These are phyloP conservation scores for Romanogobio albipinnatus DNA, from an alignment of 2,113 vertebrate genomes.

Conservation along the genomic window DNA sequence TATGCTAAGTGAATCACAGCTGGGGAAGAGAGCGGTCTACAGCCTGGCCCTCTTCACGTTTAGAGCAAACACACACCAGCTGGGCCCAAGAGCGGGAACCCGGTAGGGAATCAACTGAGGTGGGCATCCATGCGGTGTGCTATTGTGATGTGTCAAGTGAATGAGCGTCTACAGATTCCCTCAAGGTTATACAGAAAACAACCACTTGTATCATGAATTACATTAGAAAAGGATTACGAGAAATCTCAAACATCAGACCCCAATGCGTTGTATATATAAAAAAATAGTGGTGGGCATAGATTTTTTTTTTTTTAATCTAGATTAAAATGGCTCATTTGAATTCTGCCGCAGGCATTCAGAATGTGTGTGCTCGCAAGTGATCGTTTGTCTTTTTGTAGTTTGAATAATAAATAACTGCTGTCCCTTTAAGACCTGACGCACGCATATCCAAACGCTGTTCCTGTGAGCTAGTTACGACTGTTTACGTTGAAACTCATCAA, in stretches of 20 bases:
- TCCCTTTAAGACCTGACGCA: no score
- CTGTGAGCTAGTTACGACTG: no score
- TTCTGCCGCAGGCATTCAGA: no score
- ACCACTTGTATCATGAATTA: not conserved
- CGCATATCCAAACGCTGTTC: no score
- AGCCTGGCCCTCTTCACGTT: slow-evolving; percentile 42
- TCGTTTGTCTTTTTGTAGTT: no score
- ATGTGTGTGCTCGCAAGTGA: no score
- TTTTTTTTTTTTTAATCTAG: no score
- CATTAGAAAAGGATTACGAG: not conserved
- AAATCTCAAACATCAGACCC: not conserved
- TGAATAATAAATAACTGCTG: no score
- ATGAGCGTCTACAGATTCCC: slow-evolving; percentile 13
- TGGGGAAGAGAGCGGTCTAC: slow-evolving; percentile 65
- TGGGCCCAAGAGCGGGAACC: slow-evolving; percentile 57
- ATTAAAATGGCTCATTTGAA: no score
- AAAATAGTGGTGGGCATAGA: no score
- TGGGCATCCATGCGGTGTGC: slow-evolving; percentile 68
- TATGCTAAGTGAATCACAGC: slow-evolving; percentile 66
- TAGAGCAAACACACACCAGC: slow-evolving; percentile 59
- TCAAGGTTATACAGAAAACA: no score
- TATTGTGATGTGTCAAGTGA: slow-evolving; percentile 60
- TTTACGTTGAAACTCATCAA: no score
- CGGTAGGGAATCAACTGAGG: slow-evolving; percentile 64
- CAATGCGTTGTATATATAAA: not conserved